Percentiles rank a stretch among this genome's conserved stretches.
Evolutionary conservation across 2,888 invertebrate species (phyloP).

Genomic region (Drosophila stalkeri): DNA sequence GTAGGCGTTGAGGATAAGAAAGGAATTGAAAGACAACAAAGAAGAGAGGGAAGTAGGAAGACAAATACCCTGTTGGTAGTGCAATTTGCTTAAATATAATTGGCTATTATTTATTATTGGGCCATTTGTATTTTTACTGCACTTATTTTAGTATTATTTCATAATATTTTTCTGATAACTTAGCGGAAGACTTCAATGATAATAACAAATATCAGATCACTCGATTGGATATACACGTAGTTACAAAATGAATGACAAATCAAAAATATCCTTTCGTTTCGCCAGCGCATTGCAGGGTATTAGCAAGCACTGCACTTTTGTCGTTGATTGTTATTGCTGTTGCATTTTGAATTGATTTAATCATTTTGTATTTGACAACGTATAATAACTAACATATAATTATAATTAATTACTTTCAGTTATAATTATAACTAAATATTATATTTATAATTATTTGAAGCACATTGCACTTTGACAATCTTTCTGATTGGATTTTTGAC

Average conservation of each 20-base stretch:
- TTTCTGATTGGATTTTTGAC: constrained; percentile 23
- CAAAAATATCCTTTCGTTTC: background rate
- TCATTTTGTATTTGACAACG: constrained; percentile 1
- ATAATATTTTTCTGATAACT: background rate
- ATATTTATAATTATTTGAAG: background rate
- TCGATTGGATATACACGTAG: background rate
- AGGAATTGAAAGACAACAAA: constrained; percentile 18
- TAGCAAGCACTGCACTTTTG: constrained; percentile 5
- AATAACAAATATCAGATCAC: background rate
- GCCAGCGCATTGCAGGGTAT: background rate
- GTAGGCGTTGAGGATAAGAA: constrained; percentile 16
- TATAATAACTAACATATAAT: background rate
- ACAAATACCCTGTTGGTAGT: background rate
- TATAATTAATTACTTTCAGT: background rate
- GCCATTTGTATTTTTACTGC: background rate
- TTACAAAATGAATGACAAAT: background rate
- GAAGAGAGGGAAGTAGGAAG: background rate
- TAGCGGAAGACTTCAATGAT: background rate
- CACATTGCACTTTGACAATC: constrained; percentile 5
- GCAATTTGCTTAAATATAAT: background rate
- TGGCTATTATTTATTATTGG: background rate
- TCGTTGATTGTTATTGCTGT: constrained; percentile 13
- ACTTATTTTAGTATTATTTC: background rate
- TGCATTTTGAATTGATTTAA: constrained; percentile 34
- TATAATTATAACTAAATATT: background rate